A percentile compares a stretch with the other conserved stretches of the same genome.
These are phyloP conservation scores for Hemibagrus guttatus DNA, from an alignment of 2,797 vertebrate species.

Conservation along the genomic window DNA sequence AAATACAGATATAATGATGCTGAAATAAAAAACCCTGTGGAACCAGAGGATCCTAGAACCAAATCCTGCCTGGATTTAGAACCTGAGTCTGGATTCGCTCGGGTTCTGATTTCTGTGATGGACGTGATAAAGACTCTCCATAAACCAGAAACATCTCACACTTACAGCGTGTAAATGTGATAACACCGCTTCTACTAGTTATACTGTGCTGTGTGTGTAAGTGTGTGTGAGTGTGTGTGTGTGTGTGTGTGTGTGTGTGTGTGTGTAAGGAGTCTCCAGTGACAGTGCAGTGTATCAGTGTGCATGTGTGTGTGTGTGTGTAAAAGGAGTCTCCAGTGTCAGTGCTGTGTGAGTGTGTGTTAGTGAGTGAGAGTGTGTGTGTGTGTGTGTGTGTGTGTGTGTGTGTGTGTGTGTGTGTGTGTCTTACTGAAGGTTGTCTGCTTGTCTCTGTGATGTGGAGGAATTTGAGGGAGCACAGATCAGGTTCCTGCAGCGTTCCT, in stretches of 20 bases:
- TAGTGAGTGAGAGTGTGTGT: neutral
- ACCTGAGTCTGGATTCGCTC: neutral
- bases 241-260: neutral
- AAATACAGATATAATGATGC: no score
- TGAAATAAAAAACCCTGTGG: no score
- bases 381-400: neutral
- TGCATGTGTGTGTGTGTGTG: neutral
- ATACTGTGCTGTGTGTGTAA: no score
- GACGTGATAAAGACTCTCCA: neutral
- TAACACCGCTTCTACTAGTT: no score
- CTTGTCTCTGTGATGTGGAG: slow-evolving; percentile 34
- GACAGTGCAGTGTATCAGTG: neutral
- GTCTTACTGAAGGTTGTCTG: slow-evolving; percentile 33
- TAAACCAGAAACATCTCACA: neutral
- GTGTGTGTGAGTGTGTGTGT: neutral
- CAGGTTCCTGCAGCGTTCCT: slow-evolving; percentile 39
- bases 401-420: neutral
- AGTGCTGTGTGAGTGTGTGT: neutral
- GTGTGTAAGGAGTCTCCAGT: no score
- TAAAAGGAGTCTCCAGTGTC: no score
- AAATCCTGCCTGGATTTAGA: neutral
- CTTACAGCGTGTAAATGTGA: no score
- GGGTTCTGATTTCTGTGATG: neutral
- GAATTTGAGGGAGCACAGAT: slow-evolving; percentile 47
- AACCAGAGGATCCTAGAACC: no score